phyloP scores from a whole-genome alignment of 92 coral and sea anemone species.

The Plumapathes pennacea region DNA sequence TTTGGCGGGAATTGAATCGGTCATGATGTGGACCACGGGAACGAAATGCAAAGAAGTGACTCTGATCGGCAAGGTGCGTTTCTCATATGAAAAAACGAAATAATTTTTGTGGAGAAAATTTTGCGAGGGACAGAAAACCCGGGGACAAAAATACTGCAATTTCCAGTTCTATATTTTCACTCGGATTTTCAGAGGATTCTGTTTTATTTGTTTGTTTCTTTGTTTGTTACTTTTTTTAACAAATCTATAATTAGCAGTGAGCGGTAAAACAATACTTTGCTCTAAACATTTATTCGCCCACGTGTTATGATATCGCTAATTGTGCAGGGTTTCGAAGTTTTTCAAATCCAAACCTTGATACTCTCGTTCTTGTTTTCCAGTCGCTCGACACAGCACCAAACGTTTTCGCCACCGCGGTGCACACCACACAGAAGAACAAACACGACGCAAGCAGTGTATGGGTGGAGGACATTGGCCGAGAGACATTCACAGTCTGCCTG shows the following conservation, averaged over 20 bases:
- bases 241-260: background rate
- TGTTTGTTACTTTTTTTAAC: background rate
- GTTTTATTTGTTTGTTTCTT: background rate
- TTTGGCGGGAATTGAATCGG: constrained; percentile 22
- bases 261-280: background rate
- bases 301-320: background rate
- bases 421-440: constrained; percentile 6
- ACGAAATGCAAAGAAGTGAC: constrained; percentile 48
- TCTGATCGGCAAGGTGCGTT: constrained; percentile 32
- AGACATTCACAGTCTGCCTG: constrained; percentile 44
- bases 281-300: background rate
- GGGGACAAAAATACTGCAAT: too few species aligned
- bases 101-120: too few species aligned
- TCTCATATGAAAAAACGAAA: too few species aligned
- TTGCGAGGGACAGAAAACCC: too few species aligned
- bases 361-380: constrained; percentile 8
- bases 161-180: background rate
- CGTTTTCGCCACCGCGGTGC: constrained; percentile 51
- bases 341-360: background rate
- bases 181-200: background rate
- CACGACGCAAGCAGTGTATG: constrained; percentile 53
- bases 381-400: constrained; percentile 33
- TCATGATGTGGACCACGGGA: constrained; percentile 47
- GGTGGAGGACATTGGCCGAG: constrained; percentile 45
- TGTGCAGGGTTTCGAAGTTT: background rate